Evolutionary conservation across 2,888 invertebrate species (phyloP).

Genomic region (Anaspis maculata): DNA sequence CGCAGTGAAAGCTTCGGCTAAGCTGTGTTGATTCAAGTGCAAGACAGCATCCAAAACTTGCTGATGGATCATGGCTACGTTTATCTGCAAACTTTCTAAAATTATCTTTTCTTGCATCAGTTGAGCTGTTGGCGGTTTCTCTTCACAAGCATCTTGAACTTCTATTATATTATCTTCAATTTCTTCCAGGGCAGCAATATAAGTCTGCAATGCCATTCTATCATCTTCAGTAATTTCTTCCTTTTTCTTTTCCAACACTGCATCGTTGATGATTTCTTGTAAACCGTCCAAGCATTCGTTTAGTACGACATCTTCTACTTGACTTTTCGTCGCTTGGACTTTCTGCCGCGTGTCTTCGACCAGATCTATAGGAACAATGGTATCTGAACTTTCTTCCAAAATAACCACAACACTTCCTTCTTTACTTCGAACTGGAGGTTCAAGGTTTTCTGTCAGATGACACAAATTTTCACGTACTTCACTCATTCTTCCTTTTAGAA

Average conservation of each 20-base stretch:
- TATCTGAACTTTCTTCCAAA: slow-evolving; percentile 25
- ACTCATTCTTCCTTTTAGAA: slow-evolving; percentile 28
- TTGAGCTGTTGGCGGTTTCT: background rate
- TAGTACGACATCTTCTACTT: slow-evolving; percentile 24
- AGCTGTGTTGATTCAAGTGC: slow-evolving; percentile 17
- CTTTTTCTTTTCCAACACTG: slow-evolving; percentile 40
- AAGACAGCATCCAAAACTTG: slow-evolving; percentile 31
- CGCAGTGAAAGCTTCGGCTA: slow-evolving; percentile 17
- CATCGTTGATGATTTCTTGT: slow-evolving; percentile 43
- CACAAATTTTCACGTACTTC: slow-evolving; percentile 35
- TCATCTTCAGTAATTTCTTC: slow-evolving; percentile 41
- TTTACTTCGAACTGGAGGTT: slow-evolving; percentile 12
- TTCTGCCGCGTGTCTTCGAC: slow-evolving; percentile 26
- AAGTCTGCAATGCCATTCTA: slow-evolving; percentile 41
- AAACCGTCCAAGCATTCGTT: slow-evolving; percentile 29
- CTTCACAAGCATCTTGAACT: slow-evolving; percentile 35
- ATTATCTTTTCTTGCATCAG: slow-evolving; percentile 14
- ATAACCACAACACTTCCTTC: slow-evolving; percentile 25
- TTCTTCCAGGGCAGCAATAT: slow-evolving; percentile 46
- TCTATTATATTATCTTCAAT: slow-evolving; percentile 49
- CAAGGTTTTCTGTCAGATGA: slow-evolving; percentile 29
- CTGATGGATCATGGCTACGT: slow-evolving; percentile 34
- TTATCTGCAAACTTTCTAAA: slow-evolving; percentile 32
- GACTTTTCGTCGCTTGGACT: too few species aligned
- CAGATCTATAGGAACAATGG: slow-evolving; percentile 23